phyloP scores from a whole-genome alignment of 2,113 vertebrate genomes.

The Serilophus lunatus region DNA sequence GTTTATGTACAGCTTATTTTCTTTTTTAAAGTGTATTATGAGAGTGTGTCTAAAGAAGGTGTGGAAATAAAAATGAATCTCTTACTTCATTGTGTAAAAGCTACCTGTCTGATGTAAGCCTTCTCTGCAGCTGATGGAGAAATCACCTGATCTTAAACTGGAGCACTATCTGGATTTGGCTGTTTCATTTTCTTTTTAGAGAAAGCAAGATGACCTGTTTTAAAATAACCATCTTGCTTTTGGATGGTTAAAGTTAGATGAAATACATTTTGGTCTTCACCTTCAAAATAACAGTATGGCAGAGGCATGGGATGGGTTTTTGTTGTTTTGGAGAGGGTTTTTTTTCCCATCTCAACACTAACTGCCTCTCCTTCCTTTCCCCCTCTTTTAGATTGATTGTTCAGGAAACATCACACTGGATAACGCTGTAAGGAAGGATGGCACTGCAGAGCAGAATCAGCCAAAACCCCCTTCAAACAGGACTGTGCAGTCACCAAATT shows the following conservation, averaged over 20 bases:
- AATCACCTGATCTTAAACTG: neutral
- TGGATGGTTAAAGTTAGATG: neutral
- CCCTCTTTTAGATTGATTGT: constrained; percentile 76
- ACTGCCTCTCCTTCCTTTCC: neutral
- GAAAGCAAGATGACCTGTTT: neutral
- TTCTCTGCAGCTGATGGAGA: neutral
- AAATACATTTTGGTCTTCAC: neutral
- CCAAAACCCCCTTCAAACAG: constrained; percentile 71
- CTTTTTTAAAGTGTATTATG: neutral
- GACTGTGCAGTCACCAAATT: constrained; percentile 80
- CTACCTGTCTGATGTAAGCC: neutral
- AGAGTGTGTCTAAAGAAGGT: neutral
- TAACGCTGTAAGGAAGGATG: constrained; percentile 67
- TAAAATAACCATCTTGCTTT: neutral
- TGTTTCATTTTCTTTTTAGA: neutral
- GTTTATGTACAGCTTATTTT: neutral
- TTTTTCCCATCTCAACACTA: neutral
- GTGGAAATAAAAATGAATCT: neutral
- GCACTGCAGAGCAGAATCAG: constrained; percentile 62
- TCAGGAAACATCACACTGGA: constrained; percentile 77
- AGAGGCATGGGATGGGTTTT: accelerated
- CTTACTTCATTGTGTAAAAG: neutral
- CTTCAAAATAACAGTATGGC: neutral
- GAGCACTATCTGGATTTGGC: neutral
- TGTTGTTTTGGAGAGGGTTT: accelerated